phyloP scores from a whole-genome alignment of 2,113 vertebrate genomes.

The Hippocampus guttulatus region DNA sequence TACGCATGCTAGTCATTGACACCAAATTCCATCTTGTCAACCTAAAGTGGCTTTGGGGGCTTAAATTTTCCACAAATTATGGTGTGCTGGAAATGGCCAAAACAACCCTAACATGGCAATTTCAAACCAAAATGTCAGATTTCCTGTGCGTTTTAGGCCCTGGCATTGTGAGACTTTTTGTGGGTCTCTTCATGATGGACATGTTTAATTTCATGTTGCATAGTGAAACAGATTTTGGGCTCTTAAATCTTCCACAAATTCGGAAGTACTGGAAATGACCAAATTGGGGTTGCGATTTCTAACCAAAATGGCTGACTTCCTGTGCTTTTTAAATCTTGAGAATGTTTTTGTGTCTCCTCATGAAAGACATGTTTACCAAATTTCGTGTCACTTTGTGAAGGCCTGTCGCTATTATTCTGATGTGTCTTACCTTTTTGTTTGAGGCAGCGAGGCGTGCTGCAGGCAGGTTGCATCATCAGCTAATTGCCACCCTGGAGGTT shows the following conservation, averaged over 20 bases:
- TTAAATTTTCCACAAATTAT: too few relatives aligned
- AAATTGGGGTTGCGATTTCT: not conserved
- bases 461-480: conserved; percentile 74
- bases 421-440: not conserved
- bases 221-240: not conserved
- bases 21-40: too few relatives aligned
- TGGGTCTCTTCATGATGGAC: not conserved
- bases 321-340: not conserved
- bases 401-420: not conserved
- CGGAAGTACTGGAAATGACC: not conserved
- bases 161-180: not conserved
- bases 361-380: not conserved
- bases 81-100: too few relatives aligned
- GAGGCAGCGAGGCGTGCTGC: conserved; percentile 28
- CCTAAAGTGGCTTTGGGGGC: too few relatives aligned
- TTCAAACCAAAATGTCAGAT: not conserved
- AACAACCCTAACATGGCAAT: too few relatives aligned
- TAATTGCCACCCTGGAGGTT: conserved; percentile 75
- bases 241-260: not conserved
- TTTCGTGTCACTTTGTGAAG: not conserved
- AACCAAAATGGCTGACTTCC: not conserved
- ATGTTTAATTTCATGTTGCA: not conserved
- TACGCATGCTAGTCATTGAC: too few relatives aligned
- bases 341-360: not conserved
- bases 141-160: not conserved